Evolutionary conservation across 2,113 vertebrate species (phyloP), one percentile per base, ranked within the genome.

Genomic region (Tricholaema leucomelas): DNA sequence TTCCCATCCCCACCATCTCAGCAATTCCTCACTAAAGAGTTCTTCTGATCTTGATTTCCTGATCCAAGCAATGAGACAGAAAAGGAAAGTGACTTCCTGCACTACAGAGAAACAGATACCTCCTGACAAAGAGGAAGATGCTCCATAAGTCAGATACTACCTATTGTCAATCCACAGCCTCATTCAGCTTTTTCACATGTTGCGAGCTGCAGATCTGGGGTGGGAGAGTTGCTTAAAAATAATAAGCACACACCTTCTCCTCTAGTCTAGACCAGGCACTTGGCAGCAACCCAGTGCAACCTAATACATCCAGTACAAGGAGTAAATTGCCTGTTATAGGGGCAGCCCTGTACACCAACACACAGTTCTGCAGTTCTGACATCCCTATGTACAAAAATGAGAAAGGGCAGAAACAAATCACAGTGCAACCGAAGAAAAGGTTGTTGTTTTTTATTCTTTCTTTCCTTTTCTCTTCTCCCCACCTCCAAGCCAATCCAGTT

Each of bases 241-340:
- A 88, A 87, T 36, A 89, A 81, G 67, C 38, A 65, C 40, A 88
- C 66, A 72, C 59, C 70, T 83, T 42, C 73, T 87, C 50, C 64
- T 69, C 33, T 31, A 67, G 64, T 64, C 88, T 71, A 80, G 54
- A 66, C 64, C 15, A 35, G 31, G 56, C 52, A 81, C 56, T 78
- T 87, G 87, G 91, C 91, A 95, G 75, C 30, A 63, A 56, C 76
- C 61, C 85, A 83, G 48, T n/a, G 90, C 92, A 85, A 85, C 36
- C 38, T 80, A 87, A 96, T 77, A 76, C 35, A 74, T 19, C 60
- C 81, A 85, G 71, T 60, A 87, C 42, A 85, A 89, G 87, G 42
- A 92, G 81, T 72, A 95, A 91, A 94, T 44, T 67, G 89, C 69
- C 89, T 89, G 64, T 19, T 74, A 50, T 50, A 44, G 84, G 72